A percentile compares a stretch with the other conserved stretches of the same genome.
These are phyloP conservation scores for Neoarius graeffei DNA, from an alignment of 2,113 vertebrate genomes.

Conservation along the genomic window DNA sequence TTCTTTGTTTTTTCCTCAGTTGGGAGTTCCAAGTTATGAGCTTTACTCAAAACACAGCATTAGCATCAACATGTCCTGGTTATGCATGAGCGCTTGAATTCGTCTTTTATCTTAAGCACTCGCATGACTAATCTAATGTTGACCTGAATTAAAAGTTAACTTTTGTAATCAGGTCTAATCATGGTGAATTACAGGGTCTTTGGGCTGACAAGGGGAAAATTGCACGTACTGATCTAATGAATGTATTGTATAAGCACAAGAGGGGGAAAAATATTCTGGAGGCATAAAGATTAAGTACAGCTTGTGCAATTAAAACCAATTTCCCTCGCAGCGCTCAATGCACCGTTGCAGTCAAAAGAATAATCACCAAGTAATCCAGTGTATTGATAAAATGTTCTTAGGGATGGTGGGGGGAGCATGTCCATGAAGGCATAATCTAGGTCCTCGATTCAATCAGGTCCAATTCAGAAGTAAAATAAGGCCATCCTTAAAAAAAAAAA, in stretches of 20 bases:
- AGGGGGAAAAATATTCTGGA: background rate
- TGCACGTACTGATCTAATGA: background rate
- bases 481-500: too few relatives aligned
- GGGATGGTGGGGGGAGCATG: background rate
- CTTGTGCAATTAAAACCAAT: conserved; percentile 5
- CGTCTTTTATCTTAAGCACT: background rate
- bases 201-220: background rate
- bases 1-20: background rate
- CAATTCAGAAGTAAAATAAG: background rate
- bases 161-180: background rate
- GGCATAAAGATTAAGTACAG: conserved; percentile 7
- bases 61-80: background rate
- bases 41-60: background rate
- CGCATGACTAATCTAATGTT: background rate
- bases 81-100: background rate
- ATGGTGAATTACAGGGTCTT: background rate
- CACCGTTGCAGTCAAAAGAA: background rate
- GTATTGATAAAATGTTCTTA: too few relatives aligned
- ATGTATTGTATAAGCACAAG: background rate
- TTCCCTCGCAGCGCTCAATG: conserved; percentile 15
- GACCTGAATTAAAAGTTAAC: background rate
- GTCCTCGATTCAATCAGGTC: background rate
- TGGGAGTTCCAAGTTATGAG: background rate
- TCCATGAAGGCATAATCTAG: background rate
- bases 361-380: background rate